phyloP scores from a whole-genome alignment of 2,888 invertebrate genomes.

The Trissolcus japonicus region DNA sequence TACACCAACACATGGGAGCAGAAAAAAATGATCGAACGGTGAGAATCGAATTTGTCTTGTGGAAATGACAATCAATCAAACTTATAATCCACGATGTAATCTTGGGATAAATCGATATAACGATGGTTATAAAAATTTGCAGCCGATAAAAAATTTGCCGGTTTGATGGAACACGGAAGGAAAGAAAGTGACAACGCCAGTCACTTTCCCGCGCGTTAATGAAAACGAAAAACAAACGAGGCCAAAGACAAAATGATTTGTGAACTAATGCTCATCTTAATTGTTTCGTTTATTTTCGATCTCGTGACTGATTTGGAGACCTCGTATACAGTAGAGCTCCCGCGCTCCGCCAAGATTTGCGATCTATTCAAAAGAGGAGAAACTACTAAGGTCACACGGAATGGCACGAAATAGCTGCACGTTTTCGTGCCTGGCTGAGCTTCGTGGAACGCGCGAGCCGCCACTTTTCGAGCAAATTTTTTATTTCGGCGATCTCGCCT shows the following conservation, averaged over 20 bases:
- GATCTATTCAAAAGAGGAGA: constrained; percentile 59
- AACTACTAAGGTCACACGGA: constrained; percentile 59
- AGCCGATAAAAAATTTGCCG: too few relatives aligned
- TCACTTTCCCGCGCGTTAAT: constrained; percentile 29
- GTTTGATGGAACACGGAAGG: neutral
- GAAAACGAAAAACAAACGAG: constrained; percentile 32
- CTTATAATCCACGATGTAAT: too few relatives aligned
- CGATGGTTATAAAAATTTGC: too few relatives aligned
- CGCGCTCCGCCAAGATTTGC: constrained; percentile 57
- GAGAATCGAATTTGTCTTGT: too few relatives aligned
- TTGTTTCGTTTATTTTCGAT: constrained; percentile 59
- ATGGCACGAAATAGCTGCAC: constrained; percentile 58
- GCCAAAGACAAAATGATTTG: constrained; percentile 42
- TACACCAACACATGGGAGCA: too few relatives aligned
- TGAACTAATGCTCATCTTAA: constrained; percentile 53
- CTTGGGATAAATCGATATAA: too few relatives aligned
- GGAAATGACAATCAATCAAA: too few relatives aligned
- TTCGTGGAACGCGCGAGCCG: constrained; percentile 46
- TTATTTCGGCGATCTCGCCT: neutral
- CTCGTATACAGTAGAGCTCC: constrained; percentile 43
- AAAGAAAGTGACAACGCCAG: constrained; percentile 12
- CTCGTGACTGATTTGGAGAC: constrained; percentile 57
- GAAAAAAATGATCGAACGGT: too few relatives aligned
- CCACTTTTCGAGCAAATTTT: constrained; percentile 52
- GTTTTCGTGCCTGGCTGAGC: constrained; percentile 58